These are phyloP conservation scores for Lophura nycthemera DNA, from an alignment of 2,113 vertebrate species.

Conservation along the genomic window DNA sequence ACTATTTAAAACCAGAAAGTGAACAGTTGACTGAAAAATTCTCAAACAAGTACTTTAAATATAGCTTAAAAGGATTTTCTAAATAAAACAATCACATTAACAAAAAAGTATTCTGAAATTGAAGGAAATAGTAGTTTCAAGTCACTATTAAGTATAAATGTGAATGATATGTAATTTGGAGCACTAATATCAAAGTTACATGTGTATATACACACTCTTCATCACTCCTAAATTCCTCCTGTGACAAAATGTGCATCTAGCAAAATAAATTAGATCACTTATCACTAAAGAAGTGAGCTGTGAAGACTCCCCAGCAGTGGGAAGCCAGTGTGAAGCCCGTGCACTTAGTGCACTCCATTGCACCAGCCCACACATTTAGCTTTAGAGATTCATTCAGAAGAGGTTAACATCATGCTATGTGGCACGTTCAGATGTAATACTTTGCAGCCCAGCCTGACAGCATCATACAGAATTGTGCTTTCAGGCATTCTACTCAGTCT, in stretches of 20 bases:
- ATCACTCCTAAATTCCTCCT: background rate
- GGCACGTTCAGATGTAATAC: background rate
- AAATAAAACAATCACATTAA: background rate
- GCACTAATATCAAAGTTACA: background rate
- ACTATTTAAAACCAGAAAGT: background rate
- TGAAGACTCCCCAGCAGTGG: background rate
- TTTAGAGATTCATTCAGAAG: background rate
- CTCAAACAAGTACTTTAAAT: background rate
- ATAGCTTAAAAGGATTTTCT: background rate
- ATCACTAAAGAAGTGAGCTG: background rate
- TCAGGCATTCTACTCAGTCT: background rate
- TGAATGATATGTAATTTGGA: background rate
- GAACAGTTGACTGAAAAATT: background rate
- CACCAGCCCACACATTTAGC: background rate
- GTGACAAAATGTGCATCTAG: background rate
- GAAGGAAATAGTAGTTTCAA: background rate
- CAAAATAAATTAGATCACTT: background rate
- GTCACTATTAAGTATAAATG: background rate
- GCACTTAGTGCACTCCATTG: background rate
- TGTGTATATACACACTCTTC: background rate
- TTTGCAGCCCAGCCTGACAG: background rate
- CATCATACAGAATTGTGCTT: background rate
- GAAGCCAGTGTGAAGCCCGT: background rate
- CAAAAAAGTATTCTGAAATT: background rate
- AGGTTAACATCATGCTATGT: background rate